phyloP scores from a whole-genome alignment of 2,888 invertebrate genomes.

The Blastobasis adustella region DNA sequence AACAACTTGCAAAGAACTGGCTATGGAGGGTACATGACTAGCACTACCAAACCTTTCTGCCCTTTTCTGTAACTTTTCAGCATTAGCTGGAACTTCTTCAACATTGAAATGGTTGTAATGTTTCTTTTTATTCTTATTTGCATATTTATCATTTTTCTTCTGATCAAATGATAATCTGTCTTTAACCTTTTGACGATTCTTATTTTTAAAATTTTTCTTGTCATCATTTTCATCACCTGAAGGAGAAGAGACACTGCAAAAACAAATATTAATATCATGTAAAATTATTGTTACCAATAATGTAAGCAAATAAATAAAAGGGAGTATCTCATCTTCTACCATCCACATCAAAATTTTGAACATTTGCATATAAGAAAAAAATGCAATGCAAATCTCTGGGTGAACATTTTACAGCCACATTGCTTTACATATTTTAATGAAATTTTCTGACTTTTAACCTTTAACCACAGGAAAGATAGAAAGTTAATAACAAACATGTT shows the following conservation, averaged over 20 bases:
- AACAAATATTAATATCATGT: conserved; percentile 1
- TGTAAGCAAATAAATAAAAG: too few relatives aligned
- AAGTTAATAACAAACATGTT: too few relatives aligned
- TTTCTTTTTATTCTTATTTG: conserved; percentile 72
- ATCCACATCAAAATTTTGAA: too few relatives aligned
- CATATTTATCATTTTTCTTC: conserved; percentile 58
- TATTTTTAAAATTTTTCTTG: conserved; percentile 54
- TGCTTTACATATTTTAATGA: too few relatives aligned
- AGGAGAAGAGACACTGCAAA: conserved; percentile 67
- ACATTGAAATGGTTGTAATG: conserved; percentile 78
- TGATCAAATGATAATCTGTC: conserved; percentile 71
- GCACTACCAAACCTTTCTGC: conserved; percentile 88
- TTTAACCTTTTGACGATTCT: conserved; percentile 69
- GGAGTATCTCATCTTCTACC: background rate
- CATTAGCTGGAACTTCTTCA: conserved; percentile 82
- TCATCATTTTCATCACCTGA: conserved; percentile 72
- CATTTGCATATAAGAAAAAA: too few relatives aligned
- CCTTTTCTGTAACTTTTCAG: conserved; percentile 88
- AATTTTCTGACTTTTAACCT: too few relatives aligned
- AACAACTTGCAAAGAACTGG: conserved; percentile 55
- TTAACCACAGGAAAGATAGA: too few relatives aligned
- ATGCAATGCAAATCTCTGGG: too few relatives aligned
- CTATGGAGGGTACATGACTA: conserved; percentile 60
- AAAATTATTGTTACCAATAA: too few relatives aligned
- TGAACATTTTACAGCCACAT: too few relatives aligned